A percentile compares a stretch with the other conserved stretches of the same genome.
Conservation (phyloP, 2,797 vertebrate species). For the Chlorospingus semifuscus region DNA sequence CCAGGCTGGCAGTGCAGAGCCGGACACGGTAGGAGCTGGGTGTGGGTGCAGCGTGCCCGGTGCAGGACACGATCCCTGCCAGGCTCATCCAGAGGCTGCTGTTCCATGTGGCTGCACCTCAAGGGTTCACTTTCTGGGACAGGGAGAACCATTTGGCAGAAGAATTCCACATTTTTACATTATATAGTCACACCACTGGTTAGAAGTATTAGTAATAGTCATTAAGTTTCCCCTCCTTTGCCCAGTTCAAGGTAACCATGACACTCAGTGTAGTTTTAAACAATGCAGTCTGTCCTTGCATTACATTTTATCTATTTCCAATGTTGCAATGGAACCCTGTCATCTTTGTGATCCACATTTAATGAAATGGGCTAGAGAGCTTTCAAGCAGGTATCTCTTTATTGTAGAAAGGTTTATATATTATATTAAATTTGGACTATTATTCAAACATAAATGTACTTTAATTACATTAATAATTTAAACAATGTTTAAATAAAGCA, state of each 20-base stretch:
- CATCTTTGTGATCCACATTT: not conserved
- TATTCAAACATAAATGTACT: not conserved
- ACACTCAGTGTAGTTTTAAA: not conserved
- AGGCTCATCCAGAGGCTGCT: not conserved
- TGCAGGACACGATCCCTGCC: not conserved
- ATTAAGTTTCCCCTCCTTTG: not conserved
- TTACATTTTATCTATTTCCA: not conserved
- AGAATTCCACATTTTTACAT: not conserved
- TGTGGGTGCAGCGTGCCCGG: not conserved
- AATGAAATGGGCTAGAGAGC: not conserved
- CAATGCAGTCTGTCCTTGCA: not conserved
- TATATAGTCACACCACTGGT: not conserved
- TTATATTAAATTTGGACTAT: constrained; percentile 6
- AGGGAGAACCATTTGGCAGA: not conserved
- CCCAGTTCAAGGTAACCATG: not conserved
- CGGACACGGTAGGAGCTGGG: accelerated
- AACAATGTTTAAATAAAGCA: constrained; percentile 24
- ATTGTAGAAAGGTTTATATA: not conserved
- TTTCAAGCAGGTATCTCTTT: not conserved
- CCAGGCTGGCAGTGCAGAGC: not conserved
- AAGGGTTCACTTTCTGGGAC: not conserved
- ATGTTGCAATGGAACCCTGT: not conserved
- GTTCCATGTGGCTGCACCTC: accelerated
- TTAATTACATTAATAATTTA: constrained; percentile 20
- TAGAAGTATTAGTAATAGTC: not conserved